These are phyloP conservation scores for Ptycholaimellus sp. DNA, from an alignment of 2,888 invertebrate genomes.

Conservation along the genomic window DNA sequence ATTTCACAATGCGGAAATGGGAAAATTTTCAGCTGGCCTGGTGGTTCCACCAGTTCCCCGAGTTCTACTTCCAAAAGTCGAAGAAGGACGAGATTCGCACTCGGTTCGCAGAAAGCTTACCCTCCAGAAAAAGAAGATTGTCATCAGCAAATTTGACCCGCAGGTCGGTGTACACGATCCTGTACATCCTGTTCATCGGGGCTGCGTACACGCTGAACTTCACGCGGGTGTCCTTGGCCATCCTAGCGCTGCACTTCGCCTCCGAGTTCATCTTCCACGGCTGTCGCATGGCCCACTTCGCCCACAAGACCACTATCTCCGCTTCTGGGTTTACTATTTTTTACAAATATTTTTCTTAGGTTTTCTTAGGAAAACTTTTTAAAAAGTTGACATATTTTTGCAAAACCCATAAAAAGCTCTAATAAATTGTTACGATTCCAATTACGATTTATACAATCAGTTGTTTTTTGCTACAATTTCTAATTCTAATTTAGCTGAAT, in stretches of 20 bases:
- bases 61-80: slow-evolving; percentile 79
- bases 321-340: slow-evolving; percentile 29
- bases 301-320: slow-evolving; percentile 61
- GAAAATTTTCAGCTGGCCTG: slow-evolving; percentile 49
- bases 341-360: background rate
- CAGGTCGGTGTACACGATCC: slow-evolving; percentile 52
- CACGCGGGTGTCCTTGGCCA: slow-evolving; percentile 60
- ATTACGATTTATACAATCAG: no score
- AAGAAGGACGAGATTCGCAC: slow-evolving; percentile 39
- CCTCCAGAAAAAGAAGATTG: no score
- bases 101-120: no score
- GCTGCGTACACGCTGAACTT: slow-evolving; percentile 72
- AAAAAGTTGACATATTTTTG: no score
- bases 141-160: no score
- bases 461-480: no score
- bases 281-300: slow-evolving; percentile 57
- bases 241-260: slow-evolving; percentile 64
- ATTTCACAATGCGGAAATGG: no score
- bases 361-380: no score
- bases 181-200: slow-evolving; percentile 53
- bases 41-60: slow-evolving; percentile 82
- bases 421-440: no score
- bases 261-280: slow-evolving; percentile 66
- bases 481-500: no score
- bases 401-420: no score